Base-by-base conservation (phyloP, 2,888 invertebrate species). In the Druceiella hillmani region DNA sequence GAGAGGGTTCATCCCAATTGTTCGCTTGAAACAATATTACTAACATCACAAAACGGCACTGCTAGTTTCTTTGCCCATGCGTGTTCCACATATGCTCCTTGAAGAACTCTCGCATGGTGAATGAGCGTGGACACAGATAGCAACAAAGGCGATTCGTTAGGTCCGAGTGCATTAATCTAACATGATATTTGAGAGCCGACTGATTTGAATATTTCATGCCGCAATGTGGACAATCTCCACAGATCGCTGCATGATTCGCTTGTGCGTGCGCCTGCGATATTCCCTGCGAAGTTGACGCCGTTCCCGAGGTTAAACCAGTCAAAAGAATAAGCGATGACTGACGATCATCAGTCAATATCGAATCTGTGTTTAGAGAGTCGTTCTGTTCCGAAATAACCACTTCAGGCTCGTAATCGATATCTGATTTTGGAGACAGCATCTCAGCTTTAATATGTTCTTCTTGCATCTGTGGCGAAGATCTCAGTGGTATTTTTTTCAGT, bases 1-100 rank as follows among this genome's bases (percentile, higher is more conserved):
- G n/a, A n/a, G n/a, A n/a, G n/a, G n/a, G n/a, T n/a, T n/a, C n/a
- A n/a, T n/a, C n/a, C n/a, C n/a, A n/a, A n/a, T n/a, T n/a, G n/a
- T n/a, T n/a, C n/a, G n/a, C n/a, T n/a, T n/a, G n/a, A n/a, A n/a
- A n/a, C n/a, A n/a, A n/a, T n/a, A n/a, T n/a, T n/a, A n/a, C n/a
- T n/a, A n/a, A n/a, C n/a, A n/a, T n/a, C n/a, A n/a, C n/a, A n/a
- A n/a, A n/a, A n/a, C n/a, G 27, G 27, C 9, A 10, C 16, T 38
- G 49, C 68, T 61, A 78, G 61, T 78, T 78, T 57, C 78, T 66
- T 54, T 78, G 74, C 46, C 76, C 76, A 55, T 81, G 81, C 53
- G 71, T 76, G 41, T 78, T 73, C 64, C 76, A 78, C 80, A 81
- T 81, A 55, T 81, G 81, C 50, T 78, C 77, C 57, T 81, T 81